Evolutionary conservation across 2,113 vertebrate species (phyloP), one percentile per base, ranked within the genome.

Genomic region (Phylloscopus whistleri): DNA sequence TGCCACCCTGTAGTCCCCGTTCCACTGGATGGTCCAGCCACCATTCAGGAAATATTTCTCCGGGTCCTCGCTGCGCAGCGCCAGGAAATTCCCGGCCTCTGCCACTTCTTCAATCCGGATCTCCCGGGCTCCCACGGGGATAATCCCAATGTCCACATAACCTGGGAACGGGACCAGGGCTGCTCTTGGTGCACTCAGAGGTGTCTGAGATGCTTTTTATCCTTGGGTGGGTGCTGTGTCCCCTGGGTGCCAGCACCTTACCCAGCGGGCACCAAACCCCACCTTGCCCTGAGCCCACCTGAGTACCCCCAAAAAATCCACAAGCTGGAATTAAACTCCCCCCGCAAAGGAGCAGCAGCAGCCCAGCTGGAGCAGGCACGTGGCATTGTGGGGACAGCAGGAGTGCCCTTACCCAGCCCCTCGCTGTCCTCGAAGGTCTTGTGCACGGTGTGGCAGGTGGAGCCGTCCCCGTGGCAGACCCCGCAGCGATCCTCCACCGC

Each of bases 1-100:
- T 0, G 99, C 99, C 83, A 98, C 98, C 82, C 98, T 97, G 97
- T 99, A 99, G 63, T 99, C 98, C 16, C 99, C 99, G 0, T 98
- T 98, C 99, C 99, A 99, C 96, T 99, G 99, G 91, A 99, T 99
- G 56, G 98, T 99, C 99, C 99, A 99, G 91, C 98, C 99, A 0
- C 99, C 99, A 0, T 99, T 99, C 92, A 99, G 98, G 97, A 99
- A 99, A 95, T 99, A 99, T 63, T 98, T 98, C 68, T 98, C 98
- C 0, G 98, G 98, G 90, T 98, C 98, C 94, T 98, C 98, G 2
- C 99, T 98, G 49, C 99, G 97, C 48, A 99, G 96, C 0, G 99
- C 99, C 97, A 99, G 97, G 94, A 99, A 99, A 94, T 99, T 99
- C 87, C 98, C 98, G 0, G 99, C 98, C 95, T 99, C 99, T 0